Percentiles rank a stretch among this genome's conserved stretches.
phyloP scores from a whole-genome alignment of 2,113 vertebrate species.

The Paramormyrops kingsleyae region DNA sequence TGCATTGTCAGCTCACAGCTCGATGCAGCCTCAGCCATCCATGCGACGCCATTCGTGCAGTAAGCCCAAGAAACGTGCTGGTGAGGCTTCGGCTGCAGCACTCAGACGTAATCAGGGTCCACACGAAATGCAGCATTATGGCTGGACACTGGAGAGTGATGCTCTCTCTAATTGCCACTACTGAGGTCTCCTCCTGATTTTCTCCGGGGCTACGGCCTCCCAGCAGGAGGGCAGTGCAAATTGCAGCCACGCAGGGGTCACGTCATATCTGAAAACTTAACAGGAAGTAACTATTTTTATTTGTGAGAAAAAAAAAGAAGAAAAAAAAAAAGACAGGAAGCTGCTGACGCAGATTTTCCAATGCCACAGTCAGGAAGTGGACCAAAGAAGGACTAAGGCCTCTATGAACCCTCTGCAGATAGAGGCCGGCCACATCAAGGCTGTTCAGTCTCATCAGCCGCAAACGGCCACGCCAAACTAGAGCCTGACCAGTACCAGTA shows the following conservation, averaged over 20 bases:
- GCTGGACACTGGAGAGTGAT: neutral
- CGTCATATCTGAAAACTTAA: slow-evolving; percentile 10
- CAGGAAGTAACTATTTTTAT: slow-evolving; percentile 15
- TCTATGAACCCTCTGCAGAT: neutral
- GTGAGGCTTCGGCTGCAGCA: neutral
- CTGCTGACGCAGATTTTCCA: slow-evolving; percentile 19
- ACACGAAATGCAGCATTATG: neutral
- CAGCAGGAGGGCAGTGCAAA: neutral
- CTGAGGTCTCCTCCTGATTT: neutral
- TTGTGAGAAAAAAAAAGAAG: neutral
- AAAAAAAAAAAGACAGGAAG: slow-evolving; percentile 8
- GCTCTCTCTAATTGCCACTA: neutral
- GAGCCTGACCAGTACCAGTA: neutral
- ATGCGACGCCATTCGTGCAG: neutral
- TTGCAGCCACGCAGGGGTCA: neutral
- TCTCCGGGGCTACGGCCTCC: no score
- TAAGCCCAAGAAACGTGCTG: neutral
- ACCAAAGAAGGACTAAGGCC: neutral
- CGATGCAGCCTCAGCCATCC: neutral
- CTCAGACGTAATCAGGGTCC: neutral
- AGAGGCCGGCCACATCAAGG: neutral
- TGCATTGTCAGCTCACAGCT: neutral
- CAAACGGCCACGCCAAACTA: neutral
- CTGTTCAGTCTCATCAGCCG: neutral
- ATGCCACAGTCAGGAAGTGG: neutral